Base-by-base conservation (phyloP, 2,797 vertebrate species). In the Scyliorhinus canicula region DNA sequence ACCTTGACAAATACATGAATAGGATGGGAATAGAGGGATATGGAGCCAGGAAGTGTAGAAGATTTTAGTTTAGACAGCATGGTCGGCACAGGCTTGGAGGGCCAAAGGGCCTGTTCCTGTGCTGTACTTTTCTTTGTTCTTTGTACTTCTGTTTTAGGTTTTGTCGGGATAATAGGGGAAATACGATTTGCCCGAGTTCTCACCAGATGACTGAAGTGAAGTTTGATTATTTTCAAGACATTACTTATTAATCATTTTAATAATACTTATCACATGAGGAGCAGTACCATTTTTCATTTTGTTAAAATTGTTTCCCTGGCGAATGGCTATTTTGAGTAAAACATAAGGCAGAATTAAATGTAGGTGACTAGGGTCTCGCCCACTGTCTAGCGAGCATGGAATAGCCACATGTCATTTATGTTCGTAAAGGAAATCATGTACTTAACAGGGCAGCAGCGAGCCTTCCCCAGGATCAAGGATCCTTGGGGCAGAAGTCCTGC, bases 201-300 rank as follows among this genome's bases (percentile, higher is more conserved):
- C 52, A 90, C 19, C 86, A 63, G 86, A 24, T 90, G 35, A 60
- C 57, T 60, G 55, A 90, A 90, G 55, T 40, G 35, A 90, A 60
- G 55, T 6, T 40, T 60, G 55, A 24, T 40, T 93, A 93, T 50
- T 93, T 93, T 50, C 44, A 93, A 69, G 44, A 47, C 21, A 19
- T 69, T 93, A 40, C 91, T 93, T 47, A 65, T 47, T 93, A 93
- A 93, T 93, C 91, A 93, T 93, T 71, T 69, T 50, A 93, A 50
- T 93, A 50, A 71, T 71, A 67, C 28, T 69, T 60, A 60, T 60
- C 65, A 71, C 31, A 50, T 69, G 50, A 24, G 24, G 44, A 47
- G 28, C 63, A 67, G 24, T 14, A 50, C 26, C 28, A 50, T 93
- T 93, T 69, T 69, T 50, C 65, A 69, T 28, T 69, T 47, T 65